Evolutionary conservation across 2,888 invertebrate genomes (phyloP).

Genomic region (Ferrisia virgata): DNA sequence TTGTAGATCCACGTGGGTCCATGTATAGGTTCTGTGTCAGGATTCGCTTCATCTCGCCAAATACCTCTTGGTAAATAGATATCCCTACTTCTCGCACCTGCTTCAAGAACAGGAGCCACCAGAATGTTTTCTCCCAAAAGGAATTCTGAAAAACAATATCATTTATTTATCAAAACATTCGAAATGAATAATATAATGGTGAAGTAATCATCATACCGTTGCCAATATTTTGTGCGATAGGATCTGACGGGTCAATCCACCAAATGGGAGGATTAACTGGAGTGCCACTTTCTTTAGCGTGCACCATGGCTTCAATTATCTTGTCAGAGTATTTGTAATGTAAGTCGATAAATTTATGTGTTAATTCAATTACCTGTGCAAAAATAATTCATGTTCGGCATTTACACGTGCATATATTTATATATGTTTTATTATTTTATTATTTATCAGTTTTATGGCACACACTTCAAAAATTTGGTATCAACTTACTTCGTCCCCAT

Average conservation of each 20-base stretch:
- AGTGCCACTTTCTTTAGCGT: constrained; percentile 61
- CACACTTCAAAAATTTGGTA: too few relatives aligned
- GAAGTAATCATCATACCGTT: constrained; percentile 52
- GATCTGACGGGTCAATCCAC: constrained; percentile 74
- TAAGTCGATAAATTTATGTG: constrained; percentile 63
- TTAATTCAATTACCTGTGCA: constrained; percentile 62
- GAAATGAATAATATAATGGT: neutral
- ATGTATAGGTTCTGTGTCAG: constrained; percentile 51
- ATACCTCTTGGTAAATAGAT: constrained; percentile 72
- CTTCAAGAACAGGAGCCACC: constrained; percentile 71
- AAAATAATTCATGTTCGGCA: neutral
- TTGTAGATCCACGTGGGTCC: constrained; percentile 65
- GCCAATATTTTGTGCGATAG: constrained; percentile 57
- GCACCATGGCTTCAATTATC: constrained; percentile 63
- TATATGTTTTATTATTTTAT: too few relatives aligned
- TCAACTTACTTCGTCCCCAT: constrained; percentile 58
- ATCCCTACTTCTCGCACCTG: constrained; percentile 62
- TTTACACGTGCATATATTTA: too few relatives aligned
- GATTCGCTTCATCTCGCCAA: constrained; percentile 62
- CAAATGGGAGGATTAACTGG: constrained; percentile 80
- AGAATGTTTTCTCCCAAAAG: constrained; percentile 73
- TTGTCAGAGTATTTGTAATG: constrained; percentile 61
- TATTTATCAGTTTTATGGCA: too few relatives aligned
- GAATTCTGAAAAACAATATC: constrained; percentile 61
- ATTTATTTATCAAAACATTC: neutral